Evolutionary conservation across 1,140 invertebrate genomes (phyloP).

Genomic region (Pogonomyrmex californicus): DNA sequence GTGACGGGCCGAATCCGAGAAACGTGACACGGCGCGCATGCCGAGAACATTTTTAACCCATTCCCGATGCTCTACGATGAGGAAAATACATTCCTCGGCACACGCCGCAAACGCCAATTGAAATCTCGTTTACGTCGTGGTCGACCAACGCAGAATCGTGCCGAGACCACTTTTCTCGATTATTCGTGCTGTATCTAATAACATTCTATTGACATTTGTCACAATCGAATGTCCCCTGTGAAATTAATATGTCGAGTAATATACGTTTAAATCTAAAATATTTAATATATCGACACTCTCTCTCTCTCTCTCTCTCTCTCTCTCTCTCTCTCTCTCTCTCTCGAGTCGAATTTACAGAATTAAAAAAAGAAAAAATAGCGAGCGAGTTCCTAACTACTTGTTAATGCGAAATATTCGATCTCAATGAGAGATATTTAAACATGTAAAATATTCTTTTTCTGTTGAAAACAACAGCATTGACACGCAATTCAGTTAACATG

Average conservation of each 20-base stretch:
- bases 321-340: no score
- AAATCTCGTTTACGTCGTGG: neutral
- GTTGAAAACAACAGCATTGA: neutral
- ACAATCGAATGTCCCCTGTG: neutral
- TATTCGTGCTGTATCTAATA: neutral
- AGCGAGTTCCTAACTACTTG: neutral
- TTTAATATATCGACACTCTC: neutral
- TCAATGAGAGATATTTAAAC: neutral
- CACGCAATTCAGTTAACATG: neutral
- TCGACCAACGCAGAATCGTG: neutral
- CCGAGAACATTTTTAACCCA: conserved; percentile 27
- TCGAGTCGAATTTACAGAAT: neutral
- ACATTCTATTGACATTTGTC: neutral
- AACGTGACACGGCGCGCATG: conserved; percentile 44
- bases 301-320: neutral
- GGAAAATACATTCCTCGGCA: neutral
- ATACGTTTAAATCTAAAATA: neutral
- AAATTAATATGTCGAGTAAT: neutral
- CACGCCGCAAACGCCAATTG: neutral
- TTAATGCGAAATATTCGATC: neutral
- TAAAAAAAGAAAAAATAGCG: neutral
- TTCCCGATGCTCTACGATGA: neutral
- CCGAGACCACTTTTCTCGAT: neutral
- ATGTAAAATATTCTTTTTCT: neutral
- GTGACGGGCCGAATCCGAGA: conserved; percentile 32